phyloP scores from a whole-genome alignment of 1,140 invertebrate genomes.

The Saccostrea echinata region DNA sequence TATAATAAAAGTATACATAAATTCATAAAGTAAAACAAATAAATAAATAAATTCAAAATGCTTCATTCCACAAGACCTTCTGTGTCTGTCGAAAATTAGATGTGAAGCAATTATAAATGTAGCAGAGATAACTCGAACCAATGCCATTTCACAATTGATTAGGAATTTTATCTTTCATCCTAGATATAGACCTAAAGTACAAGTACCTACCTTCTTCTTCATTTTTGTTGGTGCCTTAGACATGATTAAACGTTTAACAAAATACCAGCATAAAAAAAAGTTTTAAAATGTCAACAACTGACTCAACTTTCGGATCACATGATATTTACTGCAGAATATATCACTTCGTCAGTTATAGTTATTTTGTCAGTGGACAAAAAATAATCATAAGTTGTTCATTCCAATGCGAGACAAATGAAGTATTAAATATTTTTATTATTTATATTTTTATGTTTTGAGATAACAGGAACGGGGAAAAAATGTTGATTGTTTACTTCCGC shows the following conservation, averaged over 20 bases:
- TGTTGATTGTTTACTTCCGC: constrained; percentile 29
- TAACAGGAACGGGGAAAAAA: constrained; percentile 1
- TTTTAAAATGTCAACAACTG: background rate
- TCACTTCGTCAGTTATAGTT: too few relatives aligned
- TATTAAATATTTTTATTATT: background rate
- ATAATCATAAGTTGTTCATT: background rate
- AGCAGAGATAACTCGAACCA: background rate
- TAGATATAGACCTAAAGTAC: background rate
- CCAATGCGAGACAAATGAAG: too few relatives aligned
- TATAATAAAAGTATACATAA: too few relatives aligned
- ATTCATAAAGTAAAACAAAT: too few relatives aligned
- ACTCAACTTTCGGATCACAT: constrained; percentile 11
- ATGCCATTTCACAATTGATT: too few relatives aligned
- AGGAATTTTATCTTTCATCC: too few relatives aligned
- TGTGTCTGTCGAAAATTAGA: too few relatives aligned
- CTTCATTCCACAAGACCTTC: too few relatives aligned
- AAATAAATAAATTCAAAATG: too few relatives aligned
- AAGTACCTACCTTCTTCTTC: constrained; percentile 42
- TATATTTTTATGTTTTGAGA: background rate
- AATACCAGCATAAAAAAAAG: background rate
- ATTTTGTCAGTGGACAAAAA: background rate
- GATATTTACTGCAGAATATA: constrained; percentile 16
- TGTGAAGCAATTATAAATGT: background rate
- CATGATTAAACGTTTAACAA: constrained; percentile 11
- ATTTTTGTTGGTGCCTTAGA: constrained; percentile 41